phyloP scores from a whole-genome alignment of 2,113 vertebrate genomes.

The Eudyptes chrysolophus region DNA sequence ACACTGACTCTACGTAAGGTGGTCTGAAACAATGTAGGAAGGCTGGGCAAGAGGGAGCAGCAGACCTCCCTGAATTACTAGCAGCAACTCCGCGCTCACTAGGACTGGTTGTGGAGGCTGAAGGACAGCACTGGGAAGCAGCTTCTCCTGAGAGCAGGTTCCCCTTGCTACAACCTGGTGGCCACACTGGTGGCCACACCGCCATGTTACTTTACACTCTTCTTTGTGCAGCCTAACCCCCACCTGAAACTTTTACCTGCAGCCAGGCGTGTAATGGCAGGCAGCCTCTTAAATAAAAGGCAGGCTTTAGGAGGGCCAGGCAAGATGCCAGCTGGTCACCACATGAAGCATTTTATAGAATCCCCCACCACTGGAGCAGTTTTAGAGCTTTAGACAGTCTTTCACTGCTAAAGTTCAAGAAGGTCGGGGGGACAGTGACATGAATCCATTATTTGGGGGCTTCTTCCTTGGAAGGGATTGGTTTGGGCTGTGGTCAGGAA shows the following conservation, averaged over 20 bases:
- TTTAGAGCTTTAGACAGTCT: neutral
- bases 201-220: neutral
- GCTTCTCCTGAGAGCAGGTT: neutral
- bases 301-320: neutral
- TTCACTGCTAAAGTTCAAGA: neutral
- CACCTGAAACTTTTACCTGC: neutral
- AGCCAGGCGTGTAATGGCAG: neutral
- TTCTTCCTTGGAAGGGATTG: neutral
- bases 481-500: neutral
- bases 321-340: neutral
- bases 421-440: fast-evolving
- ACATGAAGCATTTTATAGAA: neutral
- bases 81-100: fast-evolving
- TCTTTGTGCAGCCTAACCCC: neutral
- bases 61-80: neutral
- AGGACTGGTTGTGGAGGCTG: neutral
- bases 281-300: neutral
- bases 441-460: neutral
- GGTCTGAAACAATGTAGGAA: neutral
- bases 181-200: neutral
- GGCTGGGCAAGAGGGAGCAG: neutral
- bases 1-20: fast-evolving
- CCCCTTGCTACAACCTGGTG: neutral
- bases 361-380: neutral
- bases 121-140: neutral